Evolutionary conservation across 2,113 vertebrate species (phyloP).

Genomic region (Castor canadensis): DNA sequence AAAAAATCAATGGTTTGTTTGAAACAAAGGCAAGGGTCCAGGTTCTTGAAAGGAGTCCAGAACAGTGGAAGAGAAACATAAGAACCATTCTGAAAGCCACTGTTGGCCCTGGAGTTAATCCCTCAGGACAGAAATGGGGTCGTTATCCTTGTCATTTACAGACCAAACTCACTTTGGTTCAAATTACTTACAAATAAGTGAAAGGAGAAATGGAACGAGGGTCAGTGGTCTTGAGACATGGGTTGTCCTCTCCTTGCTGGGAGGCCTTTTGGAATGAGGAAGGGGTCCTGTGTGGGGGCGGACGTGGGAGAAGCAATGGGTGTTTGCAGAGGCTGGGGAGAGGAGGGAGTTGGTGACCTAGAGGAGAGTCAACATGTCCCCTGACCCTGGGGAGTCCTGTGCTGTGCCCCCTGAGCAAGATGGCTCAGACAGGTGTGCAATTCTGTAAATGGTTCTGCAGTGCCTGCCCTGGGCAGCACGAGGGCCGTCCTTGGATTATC

Average conservation of each 20-base stretch:
- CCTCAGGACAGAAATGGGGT: constrained; percentile 2
- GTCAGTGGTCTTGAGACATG: neutral
- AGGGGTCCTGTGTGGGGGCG: neutral
- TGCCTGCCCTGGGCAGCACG: too few relatives aligned
- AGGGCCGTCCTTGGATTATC: neutral
- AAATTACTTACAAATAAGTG: constrained; percentile 23
- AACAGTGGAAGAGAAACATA: neutral
- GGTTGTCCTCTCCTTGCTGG: neutral
- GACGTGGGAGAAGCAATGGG: too few relatives aligned
- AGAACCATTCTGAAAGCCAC: neutral
- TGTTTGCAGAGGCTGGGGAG: too few relatives aligned
- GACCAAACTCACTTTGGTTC: constrained; percentile 37
- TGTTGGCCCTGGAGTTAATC: neutral
- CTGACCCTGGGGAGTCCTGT: neutral
- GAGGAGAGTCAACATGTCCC: neutral
- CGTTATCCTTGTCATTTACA: constrained; percentile 39
- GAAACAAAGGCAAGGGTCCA: neutral
- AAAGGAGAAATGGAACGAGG: neutral
- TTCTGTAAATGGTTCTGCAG: neutral
- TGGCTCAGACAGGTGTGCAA: neutral
- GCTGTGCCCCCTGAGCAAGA: neutral
- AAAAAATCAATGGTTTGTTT: neutral
- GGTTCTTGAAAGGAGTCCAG: neutral
- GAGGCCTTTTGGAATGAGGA: neutral
- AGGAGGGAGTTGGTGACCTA: neutral